A percentile compares a stretch with the other conserved stretches of the same genome.
These are phyloP conservation scores for Ormyrus pomaceus DNA, from an alignment of 2,888 invertebrate species.

Conservation along the genomic window DNA sequence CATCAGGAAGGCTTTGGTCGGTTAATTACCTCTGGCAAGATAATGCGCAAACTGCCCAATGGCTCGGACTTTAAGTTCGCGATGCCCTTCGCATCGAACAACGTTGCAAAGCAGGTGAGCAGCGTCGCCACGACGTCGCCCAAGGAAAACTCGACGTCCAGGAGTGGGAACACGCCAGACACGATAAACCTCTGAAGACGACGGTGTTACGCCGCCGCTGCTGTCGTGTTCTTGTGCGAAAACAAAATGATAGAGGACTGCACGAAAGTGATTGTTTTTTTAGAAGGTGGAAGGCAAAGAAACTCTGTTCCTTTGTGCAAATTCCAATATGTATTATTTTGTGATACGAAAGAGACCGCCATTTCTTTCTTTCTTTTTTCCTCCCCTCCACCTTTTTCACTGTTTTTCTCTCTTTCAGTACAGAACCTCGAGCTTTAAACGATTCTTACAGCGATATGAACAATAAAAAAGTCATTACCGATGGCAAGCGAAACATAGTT, in stretches of 20 bases:
- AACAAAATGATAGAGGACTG: neutral
- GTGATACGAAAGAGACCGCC: conserved; percentile 47
- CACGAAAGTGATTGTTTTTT: conserved; percentile 15
- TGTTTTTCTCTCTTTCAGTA: conserved; percentile 13
- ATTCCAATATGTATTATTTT: conserved; percentile 46
- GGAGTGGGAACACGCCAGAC: conserved; percentile 71
- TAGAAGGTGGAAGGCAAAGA: neutral
- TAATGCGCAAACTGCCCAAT: conserved; percentile 92
- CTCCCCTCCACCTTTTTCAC: neutral
- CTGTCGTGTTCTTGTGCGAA: neutral
- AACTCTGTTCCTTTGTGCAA: conserved; percentile 41
- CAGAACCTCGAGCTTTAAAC: conserved; percentile 40
- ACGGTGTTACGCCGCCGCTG: neutral
- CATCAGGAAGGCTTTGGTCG: conserved; percentile 98
- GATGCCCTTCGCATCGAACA: conserved; percentile 76
- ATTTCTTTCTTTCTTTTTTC: conserved; percentile 25
- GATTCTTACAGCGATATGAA: conserved; percentile 9
- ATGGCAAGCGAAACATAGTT: conserved; percentile 26
- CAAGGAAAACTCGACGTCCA: conserved; percentile 68
- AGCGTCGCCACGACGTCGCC: conserved; percentile 71
- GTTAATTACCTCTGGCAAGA: conserved; percentile 97
- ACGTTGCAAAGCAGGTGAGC: conserved; percentile 71
- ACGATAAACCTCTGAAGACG: conserved; percentile 70
- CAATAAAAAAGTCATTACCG: conserved; percentile 20
- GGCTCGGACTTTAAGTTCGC: conserved; percentile 85